Base-by-base conservation (phyloP, 2,888 invertebrate species). In the Trissolcus japonicus region DNA sequence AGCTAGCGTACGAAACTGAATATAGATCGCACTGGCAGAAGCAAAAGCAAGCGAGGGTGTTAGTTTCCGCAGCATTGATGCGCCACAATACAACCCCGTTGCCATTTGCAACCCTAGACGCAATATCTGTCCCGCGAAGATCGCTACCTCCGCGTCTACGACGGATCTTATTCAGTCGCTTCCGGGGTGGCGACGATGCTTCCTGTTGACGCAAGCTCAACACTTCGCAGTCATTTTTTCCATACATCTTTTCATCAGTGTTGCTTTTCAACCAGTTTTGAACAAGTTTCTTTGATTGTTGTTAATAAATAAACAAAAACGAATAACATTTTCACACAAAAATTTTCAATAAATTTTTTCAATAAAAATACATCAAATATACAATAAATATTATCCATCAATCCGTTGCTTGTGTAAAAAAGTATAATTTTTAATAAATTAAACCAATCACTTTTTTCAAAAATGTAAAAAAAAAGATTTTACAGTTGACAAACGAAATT, bases 11-110 rank as follows among this genome's bases (percentile, higher is more conserved):
- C 55, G 73, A 79, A 60, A 66, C 55, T 80, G 80, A 83, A 84
- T 82, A 80, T 78, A 76, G 74, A 79, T 78, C 75, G 17, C 61
- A 48, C 50, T 68, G 65, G 77, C 72, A 75, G 75, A 79, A 81
- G 76, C 81, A 46, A 46, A 35, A 35, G 35, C 35, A 79, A 83
- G 82, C 81, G 80, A 76, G 80, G 86, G 82, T 85, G 85, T 87
- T 86, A 87, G 88, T 87, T 88, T 88, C 88, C 87, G 87, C 83
- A 82, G 85, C 86, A 88, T 88, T 88, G 87, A 87, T 85, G 85
- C 82, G 79, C 80, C 82, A 88, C 88, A 88, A 88, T 88, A 87
- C 86, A 85, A 80, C 81, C 78, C 80, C 84, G 86, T 88, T 87
- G 86, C 83, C 82, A 84, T 85, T 86, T 83, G 82, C 84, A 83